phyloP scores from a whole-genome alignment of 2,113 vertebrate species.

The Stegostoma tigrinum region DNA sequence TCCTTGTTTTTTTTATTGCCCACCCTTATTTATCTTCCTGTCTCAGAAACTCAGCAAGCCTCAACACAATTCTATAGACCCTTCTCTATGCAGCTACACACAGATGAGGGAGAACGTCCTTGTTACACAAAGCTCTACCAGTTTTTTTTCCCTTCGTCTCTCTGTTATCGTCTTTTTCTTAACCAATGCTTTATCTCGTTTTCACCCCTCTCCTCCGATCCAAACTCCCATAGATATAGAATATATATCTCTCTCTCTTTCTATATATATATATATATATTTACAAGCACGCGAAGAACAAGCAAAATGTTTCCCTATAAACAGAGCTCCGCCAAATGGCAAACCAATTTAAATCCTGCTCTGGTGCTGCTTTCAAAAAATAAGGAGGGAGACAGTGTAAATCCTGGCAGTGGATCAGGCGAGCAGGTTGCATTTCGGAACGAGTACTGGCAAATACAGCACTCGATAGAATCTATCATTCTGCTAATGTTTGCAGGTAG shows the following conservation, averaged over 20 bases:
- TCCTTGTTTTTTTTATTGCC: not conserved
- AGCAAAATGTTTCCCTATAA: slow-evolving; percentile 18
- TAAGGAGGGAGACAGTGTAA: not conserved
- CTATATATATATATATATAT: not conserved
- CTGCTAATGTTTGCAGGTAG: not conserved
- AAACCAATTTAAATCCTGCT: slow-evolving; percentile 7
- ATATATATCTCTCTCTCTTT: too few relatives aligned
- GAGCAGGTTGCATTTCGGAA: not conserved
- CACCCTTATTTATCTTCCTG: not conserved
- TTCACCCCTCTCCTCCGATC: not conserved
- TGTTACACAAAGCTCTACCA: not conserved
- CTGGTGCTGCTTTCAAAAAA: slow-evolving; percentile 25
- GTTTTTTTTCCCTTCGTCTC: not conserved
- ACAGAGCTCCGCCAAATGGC: slow-evolving; percentile 22
- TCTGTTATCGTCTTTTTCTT: not conserved
- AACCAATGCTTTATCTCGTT: not conserved
- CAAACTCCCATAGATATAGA: too few relatives aligned
- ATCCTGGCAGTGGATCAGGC: slow-evolving; percentile 20
- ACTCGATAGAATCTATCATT: not conserved
- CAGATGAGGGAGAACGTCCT: not conserved
- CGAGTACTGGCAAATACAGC: not conserved
- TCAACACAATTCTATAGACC: not conserved
- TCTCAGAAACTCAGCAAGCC: not conserved
- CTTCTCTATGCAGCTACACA: not conserved
- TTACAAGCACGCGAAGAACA: not conserved